phyloP scores from a whole-genome alignment of 2,113 vertebrate species.

The Cryptomyrus ogoouensis region DNA sequence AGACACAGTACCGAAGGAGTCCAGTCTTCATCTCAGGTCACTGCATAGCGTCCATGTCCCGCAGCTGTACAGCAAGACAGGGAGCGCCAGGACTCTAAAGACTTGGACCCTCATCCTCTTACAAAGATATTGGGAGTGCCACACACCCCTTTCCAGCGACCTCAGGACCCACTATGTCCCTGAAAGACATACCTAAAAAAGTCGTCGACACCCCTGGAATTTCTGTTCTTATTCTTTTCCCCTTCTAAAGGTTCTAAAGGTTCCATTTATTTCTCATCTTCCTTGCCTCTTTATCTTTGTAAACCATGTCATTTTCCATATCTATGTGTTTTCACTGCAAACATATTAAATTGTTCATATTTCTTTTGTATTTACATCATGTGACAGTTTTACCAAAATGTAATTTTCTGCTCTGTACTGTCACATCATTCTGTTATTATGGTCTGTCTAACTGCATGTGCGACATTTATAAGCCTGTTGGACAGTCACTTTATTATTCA shows the following conservation, averaged over 20 bases:
- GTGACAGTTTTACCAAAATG: constrained; percentile 9
- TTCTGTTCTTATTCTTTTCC: background rate
- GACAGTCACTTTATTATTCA: background rate
- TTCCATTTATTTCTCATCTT: background rate
- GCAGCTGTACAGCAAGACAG: no score
- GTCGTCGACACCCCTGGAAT: background rate
- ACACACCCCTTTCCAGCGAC: no score
- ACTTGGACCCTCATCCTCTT: no score
- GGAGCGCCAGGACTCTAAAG: no score
- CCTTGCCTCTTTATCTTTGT: background rate
- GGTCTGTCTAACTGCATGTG: background rate
- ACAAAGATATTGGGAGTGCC: no score
- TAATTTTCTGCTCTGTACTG: background rate
- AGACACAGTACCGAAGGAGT: no score
- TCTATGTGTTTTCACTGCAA: background rate
- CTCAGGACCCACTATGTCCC: no score
- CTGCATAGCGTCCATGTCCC: no score
- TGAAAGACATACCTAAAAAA: background rate
- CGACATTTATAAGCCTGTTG: background rate
- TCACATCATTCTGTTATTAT: background rate
- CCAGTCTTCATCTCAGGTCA: no score
- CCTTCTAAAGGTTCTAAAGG: background rate
- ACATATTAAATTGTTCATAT: background rate
- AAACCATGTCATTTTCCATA: background rate
- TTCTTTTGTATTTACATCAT: constrained; percentile 1